Percentiles rank a stretch among this genome's conserved stretches.
These are phyloP conservation scores for Equus quagga DNA, from an alignment of 2,113 vertebrate genomes.

Conservation along the genomic window DNA sequence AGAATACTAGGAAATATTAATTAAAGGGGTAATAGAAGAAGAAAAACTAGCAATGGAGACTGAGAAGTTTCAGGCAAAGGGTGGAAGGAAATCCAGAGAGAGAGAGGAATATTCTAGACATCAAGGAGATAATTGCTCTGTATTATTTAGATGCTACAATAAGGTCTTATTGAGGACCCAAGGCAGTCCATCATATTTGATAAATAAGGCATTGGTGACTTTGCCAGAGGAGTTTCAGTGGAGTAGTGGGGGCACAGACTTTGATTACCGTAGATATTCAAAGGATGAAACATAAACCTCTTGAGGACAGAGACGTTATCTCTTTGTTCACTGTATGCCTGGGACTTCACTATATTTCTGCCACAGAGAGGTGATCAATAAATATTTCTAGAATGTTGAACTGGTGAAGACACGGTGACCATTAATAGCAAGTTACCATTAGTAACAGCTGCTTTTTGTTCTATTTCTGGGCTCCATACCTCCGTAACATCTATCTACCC, in stretches of 20 bases:
- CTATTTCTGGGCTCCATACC: background rate
- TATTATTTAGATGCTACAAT: background rate
- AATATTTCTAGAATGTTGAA: conserved; percentile 7
- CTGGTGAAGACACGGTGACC: background rate
- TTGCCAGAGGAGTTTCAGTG: background rate
- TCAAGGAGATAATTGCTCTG: background rate
- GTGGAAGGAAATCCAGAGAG: background rate
- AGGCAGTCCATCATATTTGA: background rate
- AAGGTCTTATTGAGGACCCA: background rate
- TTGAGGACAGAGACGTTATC: background rate
- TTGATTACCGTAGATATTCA: background rate
- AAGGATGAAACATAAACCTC: background rate
- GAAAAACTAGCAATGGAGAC: background rate
- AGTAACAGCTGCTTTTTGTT: background rate
- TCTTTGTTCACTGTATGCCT: background rate
- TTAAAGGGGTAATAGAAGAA: background rate
- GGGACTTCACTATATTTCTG: background rate
- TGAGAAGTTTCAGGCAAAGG: background rate
- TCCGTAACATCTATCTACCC: background rate
- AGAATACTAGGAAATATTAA: background rate
- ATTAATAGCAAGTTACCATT: background rate
- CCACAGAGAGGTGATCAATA: background rate
- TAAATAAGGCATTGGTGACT: background rate
- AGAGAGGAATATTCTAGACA: background rate
- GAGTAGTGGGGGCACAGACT: background rate